Conservation (phyloP, 2,888 invertebrate species). For the Cantharis lateralis region DNA sequence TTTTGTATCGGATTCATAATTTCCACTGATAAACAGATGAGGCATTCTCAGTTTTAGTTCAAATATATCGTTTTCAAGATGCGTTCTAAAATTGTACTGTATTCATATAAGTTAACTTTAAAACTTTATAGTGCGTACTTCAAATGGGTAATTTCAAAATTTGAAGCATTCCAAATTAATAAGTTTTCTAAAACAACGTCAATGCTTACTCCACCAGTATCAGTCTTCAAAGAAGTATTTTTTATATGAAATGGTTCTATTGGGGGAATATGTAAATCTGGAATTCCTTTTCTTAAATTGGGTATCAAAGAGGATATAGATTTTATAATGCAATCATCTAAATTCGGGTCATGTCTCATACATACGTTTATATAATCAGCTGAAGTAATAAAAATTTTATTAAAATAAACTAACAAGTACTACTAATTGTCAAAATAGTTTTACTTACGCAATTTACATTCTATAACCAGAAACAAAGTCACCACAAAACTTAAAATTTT, state of each 20-base stretch:
- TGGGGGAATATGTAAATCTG: slow-evolving; percentile 6
- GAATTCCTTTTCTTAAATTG: slow-evolving; percentile 1
- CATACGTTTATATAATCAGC: slow-evolving; percentile 9
- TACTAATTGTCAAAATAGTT: too few species aligned
- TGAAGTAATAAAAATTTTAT: not conserved
- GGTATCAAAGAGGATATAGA: not conserved
- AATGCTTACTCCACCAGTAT: slow-evolving; percentile 51
- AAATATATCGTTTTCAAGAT: not conserved
- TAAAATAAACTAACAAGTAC: too few species aligned
- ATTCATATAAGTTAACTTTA: not conserved
- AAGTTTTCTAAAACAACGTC: slow-evolving; percentile 31
- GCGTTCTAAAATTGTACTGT: slow-evolving; percentile 1
- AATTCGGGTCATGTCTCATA: not conserved
- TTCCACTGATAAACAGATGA: not conserved
- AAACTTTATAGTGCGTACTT: slow-evolving; percentile 52
- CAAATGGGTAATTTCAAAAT: slow-evolving; percentile 64
- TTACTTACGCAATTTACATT: not conserved
- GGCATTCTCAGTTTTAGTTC: slow-evolving; percentile 4
- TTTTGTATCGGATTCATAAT: slow-evolving; percentile 8
- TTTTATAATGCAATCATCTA: slow-evolving; percentile 8
- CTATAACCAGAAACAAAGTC: too few species aligned
- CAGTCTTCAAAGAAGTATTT: slow-evolving; percentile 62
- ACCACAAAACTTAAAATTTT: too few species aligned
- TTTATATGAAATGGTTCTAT: slow-evolving; percentile 52
- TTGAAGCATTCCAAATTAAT: slow-evolving; percentile 63